Conservation (phyloP, 2,797 vertebrate species). For the Pseudotriccus pelzelni region DNA sequence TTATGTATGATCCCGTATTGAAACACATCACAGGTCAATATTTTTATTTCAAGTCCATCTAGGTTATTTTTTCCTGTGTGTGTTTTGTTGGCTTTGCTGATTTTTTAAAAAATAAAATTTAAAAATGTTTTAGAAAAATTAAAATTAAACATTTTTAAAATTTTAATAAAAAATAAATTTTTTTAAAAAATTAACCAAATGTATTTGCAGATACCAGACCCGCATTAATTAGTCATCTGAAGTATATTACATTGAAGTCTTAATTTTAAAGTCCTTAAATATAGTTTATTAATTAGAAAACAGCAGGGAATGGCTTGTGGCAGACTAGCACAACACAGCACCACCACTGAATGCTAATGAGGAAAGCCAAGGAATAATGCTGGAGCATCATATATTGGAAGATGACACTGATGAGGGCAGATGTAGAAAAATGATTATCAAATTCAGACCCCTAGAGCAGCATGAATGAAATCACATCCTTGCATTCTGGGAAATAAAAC, state of each 20-base stretch:
- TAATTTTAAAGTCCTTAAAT: not conserved
- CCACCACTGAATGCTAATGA: constrained; percentile 61
- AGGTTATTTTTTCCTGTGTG: too few species aligned
- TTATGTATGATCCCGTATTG: accelerated
- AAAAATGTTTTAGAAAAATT: not conserved
- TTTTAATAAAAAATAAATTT: too few species aligned
- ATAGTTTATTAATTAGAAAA: constrained; percentile 4
- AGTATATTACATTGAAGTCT: not conserved
- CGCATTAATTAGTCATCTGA: not conserved
- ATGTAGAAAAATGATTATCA: constrained; percentile 79
- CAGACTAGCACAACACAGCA: constrained; percentile 19
- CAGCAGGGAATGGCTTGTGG: constrained; percentile 28
- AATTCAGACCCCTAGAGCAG: constrained; percentile 77
- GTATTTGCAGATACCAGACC: not conserved
- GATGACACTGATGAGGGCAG: constrained; percentile 69
- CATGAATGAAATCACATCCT: constrained; percentile 73
- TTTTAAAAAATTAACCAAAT: too few species aligned
- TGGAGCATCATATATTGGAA: constrained; percentile 45
- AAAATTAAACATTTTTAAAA: too few species aligned
- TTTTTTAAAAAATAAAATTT: not conserved
- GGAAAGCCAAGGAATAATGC: constrained; percentile 32
- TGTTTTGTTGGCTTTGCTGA: accelerated
- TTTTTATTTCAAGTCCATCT: not conserved
- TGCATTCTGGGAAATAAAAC: constrained; percentile 80
- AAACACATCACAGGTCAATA: not conserved